phyloP scores from a whole-genome alignment of 1,140 invertebrate species.

The Planococcus citri region DNA sequence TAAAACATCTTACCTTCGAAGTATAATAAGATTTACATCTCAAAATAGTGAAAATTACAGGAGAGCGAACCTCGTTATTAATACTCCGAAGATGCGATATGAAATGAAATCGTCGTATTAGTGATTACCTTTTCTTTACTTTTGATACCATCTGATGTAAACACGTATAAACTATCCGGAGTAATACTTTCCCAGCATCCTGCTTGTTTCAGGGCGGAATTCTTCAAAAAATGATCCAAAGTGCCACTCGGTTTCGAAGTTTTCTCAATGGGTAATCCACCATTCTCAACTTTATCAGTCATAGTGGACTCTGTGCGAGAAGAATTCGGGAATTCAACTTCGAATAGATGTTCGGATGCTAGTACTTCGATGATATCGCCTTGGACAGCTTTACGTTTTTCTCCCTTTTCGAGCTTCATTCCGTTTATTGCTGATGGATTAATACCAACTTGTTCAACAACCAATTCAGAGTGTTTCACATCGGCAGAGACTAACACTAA shows the following conservation, averaged over 20 bases:
- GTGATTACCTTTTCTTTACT: constrained; percentile 21
- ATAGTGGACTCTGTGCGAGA: too few species aligned
- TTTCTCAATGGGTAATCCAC: too few species aligned
- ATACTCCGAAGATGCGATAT: too few species aligned
- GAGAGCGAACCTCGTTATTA: too few species aligned
- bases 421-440: constrained; percentile 57
- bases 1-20: too few species aligned
- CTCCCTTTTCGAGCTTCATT: constrained; percentile 43
- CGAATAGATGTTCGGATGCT: constrained; percentile 47
- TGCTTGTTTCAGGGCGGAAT: background rate
- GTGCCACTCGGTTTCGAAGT: background rate
- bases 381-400: constrained; percentile 45
- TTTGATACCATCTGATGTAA: constrained; percentile 43
- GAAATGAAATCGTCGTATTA: too few species aligned
- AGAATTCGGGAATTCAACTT: constrained; percentile 51
- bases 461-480: constrained; percentile 32
- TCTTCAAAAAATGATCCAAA: constrained; percentile 24
- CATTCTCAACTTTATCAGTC: too few species aligned
- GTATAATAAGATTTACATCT: too few species aligned
- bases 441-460: constrained; percentile 47
- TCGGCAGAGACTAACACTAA: background rate
- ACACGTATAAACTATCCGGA: constrained; percentile 51
- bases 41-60: too few species aligned
- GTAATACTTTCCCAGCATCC: constrained; percentile 44
- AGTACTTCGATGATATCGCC: constrained; percentile 53